Base-by-base conservation (phyloP, 2,797 vertebrate genomes). In the Anguilla pacifica region DNA sequence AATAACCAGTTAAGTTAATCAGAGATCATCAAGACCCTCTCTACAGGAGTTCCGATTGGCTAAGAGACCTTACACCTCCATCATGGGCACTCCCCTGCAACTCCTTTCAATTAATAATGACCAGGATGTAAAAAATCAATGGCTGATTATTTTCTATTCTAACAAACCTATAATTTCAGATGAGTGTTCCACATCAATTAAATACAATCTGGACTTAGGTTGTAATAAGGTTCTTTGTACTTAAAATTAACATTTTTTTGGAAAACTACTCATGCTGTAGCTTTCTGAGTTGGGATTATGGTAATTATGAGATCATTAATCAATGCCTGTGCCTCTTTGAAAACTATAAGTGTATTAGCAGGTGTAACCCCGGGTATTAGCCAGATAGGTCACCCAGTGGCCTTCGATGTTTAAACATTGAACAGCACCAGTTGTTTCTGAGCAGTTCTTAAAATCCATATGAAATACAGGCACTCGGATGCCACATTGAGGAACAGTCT, bases 101-200 rank as follows among this genome's bases (percentile, higher is more conserved):
- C 72, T 39, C 35, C 72, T 74, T 31, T 39, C 74, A 79, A 39
- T 46, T 79, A 43, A 43, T 43, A 43, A 79, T 79, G 17, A 43
- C 74, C 39, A 17, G 35, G 74, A 43, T 79, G 35, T 79, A n/a
- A 79, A 46, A 79, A 79, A 39, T 79, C 74, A 79, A 39, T 43
- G 74, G 74, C 74, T 79, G 35, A 17, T 43, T 79, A 43, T 43
- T 79, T 79, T 79, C 74, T 7, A 43, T 39, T 79, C 74, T 43
- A 43, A 79, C 35, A 17, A 79, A 43, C 28, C 70, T 74, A 35
- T 31, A 19, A 79, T 79, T 79, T 79, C 0, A 79, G 74, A 43
- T 79, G 72, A 74, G 35, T 43, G 74, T 79, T 15, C 35, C 15
- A 22, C 35, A 79, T 79, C 35, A 79, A 79, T 79, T 79, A 79